Evolutionary conservation across 2,797 vertebrate species (phyloP).

Genomic region (Phataginus tricuspis): DNA sequence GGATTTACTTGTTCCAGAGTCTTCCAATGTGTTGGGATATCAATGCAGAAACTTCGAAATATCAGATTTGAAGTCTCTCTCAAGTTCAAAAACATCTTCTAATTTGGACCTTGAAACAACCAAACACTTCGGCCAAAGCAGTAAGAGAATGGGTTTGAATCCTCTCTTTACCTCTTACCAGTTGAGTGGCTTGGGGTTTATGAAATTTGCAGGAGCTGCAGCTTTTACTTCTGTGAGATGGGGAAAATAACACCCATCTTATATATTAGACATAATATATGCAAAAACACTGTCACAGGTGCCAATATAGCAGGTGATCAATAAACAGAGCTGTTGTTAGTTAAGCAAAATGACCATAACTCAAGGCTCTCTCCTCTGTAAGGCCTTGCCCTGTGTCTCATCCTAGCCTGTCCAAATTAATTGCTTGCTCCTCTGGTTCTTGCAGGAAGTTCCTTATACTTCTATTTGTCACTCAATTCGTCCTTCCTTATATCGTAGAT

Average conservation of each 20-base stretch:
- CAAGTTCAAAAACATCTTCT: neutral
- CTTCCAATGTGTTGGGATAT: neutral
- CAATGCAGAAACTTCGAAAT: neutral
- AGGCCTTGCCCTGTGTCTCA: neutral
- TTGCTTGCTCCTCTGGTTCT: conserved; percentile 18
- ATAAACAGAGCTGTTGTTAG: conserved; percentile 9
- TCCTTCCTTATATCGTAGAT: conserved; percentile 13
- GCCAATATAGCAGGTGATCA: neutral
- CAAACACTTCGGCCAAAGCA: neutral
- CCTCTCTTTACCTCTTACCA: neutral
- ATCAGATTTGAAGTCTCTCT: neutral
- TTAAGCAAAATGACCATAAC: neutral
- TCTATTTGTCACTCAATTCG: conserved; percentile 25
- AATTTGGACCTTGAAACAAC: neutral
- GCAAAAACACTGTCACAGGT: neutral
- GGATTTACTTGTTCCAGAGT: neutral
- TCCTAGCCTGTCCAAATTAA: neutral
- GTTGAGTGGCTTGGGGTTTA: neutral
- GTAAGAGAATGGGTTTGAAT: neutral
- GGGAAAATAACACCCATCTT: neutral
- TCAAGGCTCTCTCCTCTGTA: neutral
- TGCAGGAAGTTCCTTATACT: conserved; percentile 13
- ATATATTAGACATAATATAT: neutral
- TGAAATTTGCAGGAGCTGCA: neutral
- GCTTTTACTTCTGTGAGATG: neutral